Conservation (phyloP, 2,888 invertebrate species). For the Ophion costatus region DNA sequence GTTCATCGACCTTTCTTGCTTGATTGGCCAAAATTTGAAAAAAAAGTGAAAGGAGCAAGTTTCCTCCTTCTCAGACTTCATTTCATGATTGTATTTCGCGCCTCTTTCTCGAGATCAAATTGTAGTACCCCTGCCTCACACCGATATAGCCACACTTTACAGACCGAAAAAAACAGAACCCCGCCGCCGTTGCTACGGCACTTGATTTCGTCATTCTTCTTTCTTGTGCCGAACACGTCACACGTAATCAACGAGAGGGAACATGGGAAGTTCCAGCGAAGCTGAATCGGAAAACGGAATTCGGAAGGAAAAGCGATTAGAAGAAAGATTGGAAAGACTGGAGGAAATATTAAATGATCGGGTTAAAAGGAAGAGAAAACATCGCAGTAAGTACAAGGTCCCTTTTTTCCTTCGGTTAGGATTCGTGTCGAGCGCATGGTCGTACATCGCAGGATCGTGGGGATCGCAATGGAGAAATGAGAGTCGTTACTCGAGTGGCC, state of each 20-base stretch:
- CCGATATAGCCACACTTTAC: constrained; percentile 8
- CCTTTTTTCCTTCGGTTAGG: constrained; percentile 16
- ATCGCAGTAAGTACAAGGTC: constrained; percentile 28
- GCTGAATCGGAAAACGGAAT: not conserved
- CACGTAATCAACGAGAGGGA: constrained; percentile 18
- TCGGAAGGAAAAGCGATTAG: not conserved
- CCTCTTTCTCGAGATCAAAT: constrained; percentile 22
- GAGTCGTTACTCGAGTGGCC: not conserved
- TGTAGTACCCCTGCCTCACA: not conserved
- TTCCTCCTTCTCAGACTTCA: too few relatives aligned
- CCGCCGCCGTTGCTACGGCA: not conserved
- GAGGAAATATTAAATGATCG: constrained; percentile 8
- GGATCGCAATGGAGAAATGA: not conserved
- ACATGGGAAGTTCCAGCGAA: constrained; percentile 15
- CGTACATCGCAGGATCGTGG: not conserved
- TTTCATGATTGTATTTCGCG: constrained; percentile 20
- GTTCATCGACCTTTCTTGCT: too few relatives aligned
- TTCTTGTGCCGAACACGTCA: constrained; percentile 35
- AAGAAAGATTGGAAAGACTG: constrained; percentile 26
- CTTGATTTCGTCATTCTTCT: constrained; percentile 20
- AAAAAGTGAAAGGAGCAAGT: too few relatives aligned
- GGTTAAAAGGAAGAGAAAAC: constrained; percentile 13
- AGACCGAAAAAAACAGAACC: not conserved
- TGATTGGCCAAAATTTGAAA: too few relatives aligned
- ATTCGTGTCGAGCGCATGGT: not conserved